Evolutionary conservation across 2,113 vertebrate species (phyloP).

Genomic region (Suricata suricatta): DNA sequence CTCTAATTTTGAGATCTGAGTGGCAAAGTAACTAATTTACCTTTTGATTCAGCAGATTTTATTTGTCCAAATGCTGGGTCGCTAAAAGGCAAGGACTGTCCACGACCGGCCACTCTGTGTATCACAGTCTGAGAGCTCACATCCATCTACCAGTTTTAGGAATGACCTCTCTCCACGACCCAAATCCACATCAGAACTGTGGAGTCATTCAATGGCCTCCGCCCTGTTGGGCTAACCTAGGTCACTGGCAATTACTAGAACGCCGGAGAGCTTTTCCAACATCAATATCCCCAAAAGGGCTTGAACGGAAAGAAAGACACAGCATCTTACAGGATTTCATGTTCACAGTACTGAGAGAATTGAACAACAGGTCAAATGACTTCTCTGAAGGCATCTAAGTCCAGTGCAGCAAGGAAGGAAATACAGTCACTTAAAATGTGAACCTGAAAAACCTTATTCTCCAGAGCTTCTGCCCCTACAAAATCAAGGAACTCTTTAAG

Average conservation of each 20-base stretch:
- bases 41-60: neutral
- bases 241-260: neutral
- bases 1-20: neutral
- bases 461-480: neutral
- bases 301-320: neutral
- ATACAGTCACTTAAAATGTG: neutral
- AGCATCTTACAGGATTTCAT: neutral
- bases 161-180: neutral
- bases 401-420: neutral
- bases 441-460: neutral
- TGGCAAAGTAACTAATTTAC: neutral
- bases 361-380: neutral
- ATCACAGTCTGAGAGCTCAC: neutral
- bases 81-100: neutral
- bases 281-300: neutral
- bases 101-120: no score
- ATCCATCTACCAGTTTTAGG: neutral
- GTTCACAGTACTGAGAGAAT: slow-evolving; percentile 6
- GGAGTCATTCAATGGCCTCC: neutral
- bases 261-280: neutral
- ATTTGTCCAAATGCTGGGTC: neutral
- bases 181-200: neutral
- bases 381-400: slow-evolving; percentile 51
- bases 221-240: neutral
- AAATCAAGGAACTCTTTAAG: neutral